phyloP scores from a whole-genome alignment of 2,888 invertebrate species.

The Drosophila colorata region DNA sequence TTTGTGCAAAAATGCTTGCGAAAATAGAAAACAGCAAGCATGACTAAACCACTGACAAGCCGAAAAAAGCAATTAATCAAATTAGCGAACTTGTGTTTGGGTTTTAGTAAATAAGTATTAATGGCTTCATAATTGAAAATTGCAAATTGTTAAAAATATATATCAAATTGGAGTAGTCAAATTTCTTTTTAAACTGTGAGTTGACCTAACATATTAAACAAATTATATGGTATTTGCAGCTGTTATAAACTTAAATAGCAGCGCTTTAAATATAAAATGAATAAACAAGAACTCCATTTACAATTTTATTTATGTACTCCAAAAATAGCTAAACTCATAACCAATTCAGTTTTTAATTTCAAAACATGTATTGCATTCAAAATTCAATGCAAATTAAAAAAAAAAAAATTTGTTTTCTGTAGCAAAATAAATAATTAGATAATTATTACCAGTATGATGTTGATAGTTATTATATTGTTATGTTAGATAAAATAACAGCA shows the following conservation, averaged over 20 bases:
- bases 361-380: too few species aligned
- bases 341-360: too few species aligned
- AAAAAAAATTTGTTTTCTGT: too few species aligned
- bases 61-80: slow-evolving; percentile 75
- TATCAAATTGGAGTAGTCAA: slow-evolving; percentile 20
- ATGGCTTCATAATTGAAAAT: slow-evolving; percentile 82
- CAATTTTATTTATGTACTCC: too few species aligned
- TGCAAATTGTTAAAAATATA: slow-evolving; percentile 40
- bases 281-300: too few species aligned
- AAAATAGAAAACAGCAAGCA: slow-evolving; percentile 77
- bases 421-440: too few species aligned
- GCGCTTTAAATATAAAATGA: too few species aligned
- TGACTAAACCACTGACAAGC: slow-evolving; percentile 68
- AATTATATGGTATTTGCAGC: too few species aligned
- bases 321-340: too few species aligned
- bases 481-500: not conserved
- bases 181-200: slow-evolving; percentile 1
- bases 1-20: slow-evolving; percentile 76
- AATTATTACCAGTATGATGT: too few species aligned
- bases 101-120: slow-evolving; percentile 76
- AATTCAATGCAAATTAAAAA: too few species aligned
- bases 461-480: not conserved
- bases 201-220: slow-evolving; percentile 3
- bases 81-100: slow-evolving; percentile 46
- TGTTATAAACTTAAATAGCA: too few species aligned